A percentile compares a stretch with the other conserved stretches of the same genome.
phyloP scores from a whole-genome alignment of 1,140 invertebrate genomes.

The Ooceraea biroi region DNA sequence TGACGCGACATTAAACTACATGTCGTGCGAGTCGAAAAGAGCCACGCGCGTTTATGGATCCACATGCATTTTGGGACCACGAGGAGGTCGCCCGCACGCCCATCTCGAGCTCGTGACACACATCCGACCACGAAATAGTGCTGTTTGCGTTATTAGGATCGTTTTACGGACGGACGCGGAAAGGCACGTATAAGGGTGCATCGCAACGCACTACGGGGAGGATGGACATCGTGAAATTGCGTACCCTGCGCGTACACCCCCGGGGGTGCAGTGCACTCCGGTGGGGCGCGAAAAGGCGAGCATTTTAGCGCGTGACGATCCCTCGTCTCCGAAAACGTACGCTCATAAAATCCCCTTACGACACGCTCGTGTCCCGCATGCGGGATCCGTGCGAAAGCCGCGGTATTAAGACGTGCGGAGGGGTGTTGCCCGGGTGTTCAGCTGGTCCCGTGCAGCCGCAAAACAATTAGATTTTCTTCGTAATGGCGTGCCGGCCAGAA shows the following conservation, averaged over 20 bases:
- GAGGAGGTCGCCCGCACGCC: not conserved
- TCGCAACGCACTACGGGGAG: conserved; percentile 9
- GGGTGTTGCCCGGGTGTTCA: conserved; percentile 9
- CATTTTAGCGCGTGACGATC: not conserved
- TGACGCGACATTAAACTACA: no score
- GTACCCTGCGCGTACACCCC: not conserved
- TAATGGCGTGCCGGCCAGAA: conserved; percentile 69
- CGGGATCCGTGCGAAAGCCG: not conserved
- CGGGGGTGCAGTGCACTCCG: not conserved
- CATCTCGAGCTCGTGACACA: not conserved
- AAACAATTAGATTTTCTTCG: conserved; percentile 72
- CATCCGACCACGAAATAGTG: conserved; percentile 10
- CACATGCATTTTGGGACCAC: not conserved
- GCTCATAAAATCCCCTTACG: conserved; percentile 71
- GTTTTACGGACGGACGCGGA: conserved; percentile 21
- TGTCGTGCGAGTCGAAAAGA: conserved; percentile 10
- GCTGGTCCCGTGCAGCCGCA: conserved; percentile 27
- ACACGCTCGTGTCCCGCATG: conserved; percentile 63
- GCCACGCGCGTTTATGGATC: not conserved
- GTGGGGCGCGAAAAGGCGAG: not conserved
- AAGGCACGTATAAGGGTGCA: conserved; percentile 20
- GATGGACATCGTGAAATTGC: not conserved
- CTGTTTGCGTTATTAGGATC: conserved; percentile 19
- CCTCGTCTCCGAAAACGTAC: not conserved
- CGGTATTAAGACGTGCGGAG: conserved; percentile 48